Base-by-base conservation (phyloP, 1,140 invertebrate genomes). In the Antheraea mylitta region DNA sequence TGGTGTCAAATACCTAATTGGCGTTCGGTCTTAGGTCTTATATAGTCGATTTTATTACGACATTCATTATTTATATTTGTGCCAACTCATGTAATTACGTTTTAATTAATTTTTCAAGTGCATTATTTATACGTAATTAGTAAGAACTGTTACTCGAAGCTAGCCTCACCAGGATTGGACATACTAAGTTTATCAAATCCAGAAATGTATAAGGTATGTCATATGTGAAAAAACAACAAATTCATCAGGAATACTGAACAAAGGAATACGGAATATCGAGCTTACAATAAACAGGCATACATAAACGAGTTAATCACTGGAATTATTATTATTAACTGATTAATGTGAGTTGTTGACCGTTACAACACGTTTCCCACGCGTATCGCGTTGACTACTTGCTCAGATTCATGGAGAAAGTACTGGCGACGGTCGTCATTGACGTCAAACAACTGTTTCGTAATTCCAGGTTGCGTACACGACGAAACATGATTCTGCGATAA, bases 381-480 rank as follows among this genome's bases (percentile, higher is more conserved):
- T 59, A 58, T 59, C 58, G 30, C 18, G 18, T 66, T 16, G 22
- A 66, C 64, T 59, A 8, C 22, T 68, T 61, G 30, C 16, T 68
- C 62, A 30, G 53, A 48, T 74, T 70, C 68, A 64, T 58, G 75
- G 76, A 80, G 76, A 80, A 80, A 80, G 78, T 72, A 72, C 67
- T 58, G 67, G 18, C 72, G 67, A 53, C 58, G 70, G 69, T 45
- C 67, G 53, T 58, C 72, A 73, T 74, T 80, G 78, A 80, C 78
- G 78, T 80, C 78, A 80, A 67, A 61, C 45, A 53, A 30, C 19
- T 67, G 60, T 79, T 79, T 79, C 75, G 73, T 72, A 77, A 79
- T 70, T 58, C 59, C 36, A 69, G 68, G 67, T 22, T 22, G 72
- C 18, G 37, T 42, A 13, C 68, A 13, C 68, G 71, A 53, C 53